Evolutionary conservation across 1,140 invertebrate genomes (phyloP), one percentile per base, ranked within the genome.

Genomic region (Ganaspis sp.): DNA sequence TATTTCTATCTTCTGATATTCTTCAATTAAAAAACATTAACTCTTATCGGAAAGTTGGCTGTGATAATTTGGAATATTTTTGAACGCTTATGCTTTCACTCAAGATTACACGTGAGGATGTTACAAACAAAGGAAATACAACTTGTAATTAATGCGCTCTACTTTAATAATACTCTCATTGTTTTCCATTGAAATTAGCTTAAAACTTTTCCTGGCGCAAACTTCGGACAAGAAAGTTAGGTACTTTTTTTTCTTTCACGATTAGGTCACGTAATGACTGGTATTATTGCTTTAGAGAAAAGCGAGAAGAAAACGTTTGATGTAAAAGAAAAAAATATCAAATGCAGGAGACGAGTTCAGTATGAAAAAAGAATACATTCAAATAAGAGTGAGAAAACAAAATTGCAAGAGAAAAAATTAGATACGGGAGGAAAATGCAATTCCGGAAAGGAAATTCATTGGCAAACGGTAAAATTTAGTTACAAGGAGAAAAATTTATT

Each of bases 91-190:
- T n/a, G 23, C 23, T 64, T 64, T 29, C 23, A 64, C 58, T n/a
- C 12, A 64, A 29, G n/a, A 34, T 64, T 26, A 64, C 54, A 12
- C 23, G 12, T 64, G 58, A 64, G 23, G 11, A 29, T 64, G 0
- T 64, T 4, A n/a, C 23, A 15, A 34, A 34, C 58, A 34, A 34
- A 29, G 19, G 17, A 54, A 9, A 11, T 21, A 54, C 17, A 26
- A n/a, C 26, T 64, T n/a, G 45, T 17, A 34, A 64, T 64, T 64
- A 64, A 64, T 64, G 23, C 15, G 58, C 26, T 26, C 58, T n/a
- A 64, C 9, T 64, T 64, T 64, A 34, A n/a, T 64, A 34, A 64
- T 64, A 64, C 58, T 64, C 26, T 29, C 58, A 64, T 64, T 64
- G 58, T 34, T 34, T 64, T n/a, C 58, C 21, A 34, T 64, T n/a